phyloP scores from a whole-genome alignment of 2,113 vertebrate species.

The Pycnonotus jocosus region DNA sequence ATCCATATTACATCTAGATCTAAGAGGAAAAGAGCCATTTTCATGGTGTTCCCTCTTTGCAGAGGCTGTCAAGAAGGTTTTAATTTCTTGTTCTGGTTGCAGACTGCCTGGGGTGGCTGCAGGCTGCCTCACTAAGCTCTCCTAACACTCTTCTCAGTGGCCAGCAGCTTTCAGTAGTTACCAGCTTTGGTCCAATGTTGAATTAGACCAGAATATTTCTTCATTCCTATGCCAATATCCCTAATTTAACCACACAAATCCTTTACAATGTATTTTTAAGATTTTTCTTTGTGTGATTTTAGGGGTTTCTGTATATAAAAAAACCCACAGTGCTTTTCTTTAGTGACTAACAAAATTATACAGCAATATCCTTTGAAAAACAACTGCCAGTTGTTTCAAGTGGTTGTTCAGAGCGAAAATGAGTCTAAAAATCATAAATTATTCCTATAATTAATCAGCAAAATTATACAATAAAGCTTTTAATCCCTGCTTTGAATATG shows the following conservation, averaged over 20 bases:
- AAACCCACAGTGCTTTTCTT: neutral
- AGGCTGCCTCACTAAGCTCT: neutral
- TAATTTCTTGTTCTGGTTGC: neutral
- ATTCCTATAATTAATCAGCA: slow-evolving; percentile 8
- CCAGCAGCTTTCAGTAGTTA: neutral
- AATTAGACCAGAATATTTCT: neutral
- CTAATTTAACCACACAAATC: neutral
- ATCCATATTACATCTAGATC: neutral
- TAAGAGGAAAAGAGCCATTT: neutral
- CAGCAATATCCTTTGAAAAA: neutral
- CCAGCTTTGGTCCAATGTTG: neutral
- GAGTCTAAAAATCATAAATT: neutral
- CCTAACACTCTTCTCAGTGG: neutral
- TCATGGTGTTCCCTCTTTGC: neutral
- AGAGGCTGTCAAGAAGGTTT: neutral
- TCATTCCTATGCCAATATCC: neutral
- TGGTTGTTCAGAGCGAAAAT: neutral
- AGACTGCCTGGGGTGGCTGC: neutral
- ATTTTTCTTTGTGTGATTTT: neutral
- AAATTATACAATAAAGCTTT: neutral
- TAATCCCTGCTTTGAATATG: slow-evolving; percentile 16
- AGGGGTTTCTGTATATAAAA: neutral
- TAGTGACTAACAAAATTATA: neutral
- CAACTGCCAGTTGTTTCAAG: neutral
- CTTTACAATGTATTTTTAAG: neutral